Conservation (phyloP, 1,140 invertebrate species). For the Meteorus sp. region DNA sequence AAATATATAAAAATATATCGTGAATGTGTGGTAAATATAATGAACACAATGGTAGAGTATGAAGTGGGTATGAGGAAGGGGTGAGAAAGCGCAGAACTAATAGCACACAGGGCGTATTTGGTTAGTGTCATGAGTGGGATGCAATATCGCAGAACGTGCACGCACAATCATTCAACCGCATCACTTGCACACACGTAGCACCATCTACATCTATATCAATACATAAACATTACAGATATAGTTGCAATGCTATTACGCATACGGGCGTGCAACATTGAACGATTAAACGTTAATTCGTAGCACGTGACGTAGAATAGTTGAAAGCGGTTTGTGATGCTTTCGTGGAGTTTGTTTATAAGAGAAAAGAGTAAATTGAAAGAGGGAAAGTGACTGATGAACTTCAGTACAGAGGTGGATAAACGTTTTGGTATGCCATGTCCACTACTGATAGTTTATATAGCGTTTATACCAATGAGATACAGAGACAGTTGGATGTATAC, state of each 20-base stretch:
- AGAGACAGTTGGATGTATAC: too few species aligned
- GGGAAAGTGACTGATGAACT: conserved; percentile 1
- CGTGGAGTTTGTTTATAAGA: conserved; percentile 17
- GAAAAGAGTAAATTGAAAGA: too few species aligned
- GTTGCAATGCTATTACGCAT: conserved; percentile 19
- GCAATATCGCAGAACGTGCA: conserved; percentile 15
- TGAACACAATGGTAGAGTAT: too few species aligned
- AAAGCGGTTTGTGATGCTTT: conserved; percentile 16
- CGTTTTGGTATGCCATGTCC: background rate
- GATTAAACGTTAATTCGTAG: conserved; percentile 22
- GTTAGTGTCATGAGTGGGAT: conserved; percentile 13
- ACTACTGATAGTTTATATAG: background rate
- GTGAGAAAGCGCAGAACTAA: conserved; percentile 4
- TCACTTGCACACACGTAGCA: conserved; percentile 3
- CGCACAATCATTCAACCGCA: conserved; percentile 14
- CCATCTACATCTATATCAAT: background rate
- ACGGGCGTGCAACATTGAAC: conserved; percentile 16
- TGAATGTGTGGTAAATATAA: too few species aligned
- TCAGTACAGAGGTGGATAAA: conserved; percentile 6
- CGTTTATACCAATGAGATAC: background rate
- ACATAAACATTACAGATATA: too few species aligned
- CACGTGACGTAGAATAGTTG: conserved; percentile 19
- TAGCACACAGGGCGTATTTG: conserved; percentile 8
- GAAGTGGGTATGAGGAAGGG: too few species aligned
- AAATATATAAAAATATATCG: too few species aligned